A percentile compares a stretch with the other conserved stretches of the same genome.
Evolutionary conservation across 1,140 invertebrate genomes (phyloP).

Genomic region (Brachystomella parvula): DNA sequence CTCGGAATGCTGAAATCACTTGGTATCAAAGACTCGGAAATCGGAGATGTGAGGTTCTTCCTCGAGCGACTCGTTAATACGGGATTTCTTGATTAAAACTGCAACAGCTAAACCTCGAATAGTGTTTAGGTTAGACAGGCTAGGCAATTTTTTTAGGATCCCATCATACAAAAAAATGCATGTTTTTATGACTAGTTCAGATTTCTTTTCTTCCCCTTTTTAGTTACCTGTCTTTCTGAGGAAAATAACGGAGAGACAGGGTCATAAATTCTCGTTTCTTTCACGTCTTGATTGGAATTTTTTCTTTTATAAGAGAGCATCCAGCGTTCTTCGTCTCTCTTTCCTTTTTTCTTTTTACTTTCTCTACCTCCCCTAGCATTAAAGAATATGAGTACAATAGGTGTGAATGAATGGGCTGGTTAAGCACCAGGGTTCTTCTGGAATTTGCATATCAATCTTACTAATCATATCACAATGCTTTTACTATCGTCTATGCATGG

Average conservation of each 20-base stretch:
- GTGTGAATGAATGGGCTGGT: too few species aligned
- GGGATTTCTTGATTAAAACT: conserved; percentile 81
- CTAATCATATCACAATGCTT: too few species aligned
- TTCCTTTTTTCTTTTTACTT: too few species aligned
- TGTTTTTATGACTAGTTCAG: neutral
- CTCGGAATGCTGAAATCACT: conserved; percentile 85
- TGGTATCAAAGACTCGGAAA: conserved; percentile 88
- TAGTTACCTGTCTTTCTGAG: neutral
- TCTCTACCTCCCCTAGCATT: too few species aligned
- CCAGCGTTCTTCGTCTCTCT: too few species aligned
- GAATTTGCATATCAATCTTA: too few species aligned
- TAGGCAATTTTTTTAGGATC: neutral
- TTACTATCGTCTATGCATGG: too few species aligned
- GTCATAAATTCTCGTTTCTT: neutral
- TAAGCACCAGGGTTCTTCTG: too few species aligned
- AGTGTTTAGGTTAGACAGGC: neutral
- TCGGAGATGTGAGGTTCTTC: conserved; percentile 96
- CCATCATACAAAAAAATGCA: neutral
- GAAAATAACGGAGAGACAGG: neutral
- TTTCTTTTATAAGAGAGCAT: too few species aligned
- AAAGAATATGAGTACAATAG: too few species aligned
- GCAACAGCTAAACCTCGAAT: neutral
- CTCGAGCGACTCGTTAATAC: conserved; percentile 92
- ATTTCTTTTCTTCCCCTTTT: neutral
- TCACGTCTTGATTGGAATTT: neutral